A percentile compares a stretch with the other conserved stretches of the same genome.
phyloP scores from a whole-genome alignment of 2,888 invertebrate species.

The Rotaria magnacalcarata region DNA sequence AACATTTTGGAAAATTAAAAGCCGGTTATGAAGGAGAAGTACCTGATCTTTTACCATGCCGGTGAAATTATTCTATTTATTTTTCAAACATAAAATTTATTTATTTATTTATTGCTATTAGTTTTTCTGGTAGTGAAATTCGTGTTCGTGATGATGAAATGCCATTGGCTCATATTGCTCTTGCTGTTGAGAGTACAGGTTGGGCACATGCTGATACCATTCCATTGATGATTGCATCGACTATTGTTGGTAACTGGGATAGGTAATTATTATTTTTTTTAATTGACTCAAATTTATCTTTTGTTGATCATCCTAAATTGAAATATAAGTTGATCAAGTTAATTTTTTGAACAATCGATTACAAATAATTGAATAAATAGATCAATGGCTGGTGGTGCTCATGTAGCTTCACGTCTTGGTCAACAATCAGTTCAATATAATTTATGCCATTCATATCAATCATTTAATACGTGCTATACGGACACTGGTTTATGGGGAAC shows the following conservation, averaged over 20 bases:
- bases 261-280: not conserved
- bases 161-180: conserved; percentile 85
- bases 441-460: conserved; percentile 90
- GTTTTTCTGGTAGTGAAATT: conserved; percentile 65
- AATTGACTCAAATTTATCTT: too few species aligned
- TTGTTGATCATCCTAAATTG: too few species aligned
- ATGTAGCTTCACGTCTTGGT: conserved; percentile 80
- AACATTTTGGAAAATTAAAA: conserved; percentile 66
- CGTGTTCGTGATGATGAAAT: conserved; percentile 85
- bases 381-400: conserved; percentile 84
- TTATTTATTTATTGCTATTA: not conserved
- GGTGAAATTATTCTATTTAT: conserved; percentile 54
- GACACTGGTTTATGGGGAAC: conserved; percentile 88
- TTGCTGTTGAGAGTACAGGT: conserved; percentile 88
- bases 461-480: conserved; percentile 98
- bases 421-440: conserved; percentile 63
- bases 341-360: too few species aligned
- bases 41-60: conserved; percentile 69
- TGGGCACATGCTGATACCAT: conserved; percentile 97
- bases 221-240: conserved; percentile 94
- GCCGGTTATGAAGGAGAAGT: conserved; percentile 64
- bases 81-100: not conserved
- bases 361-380: conserved; percentile 49
- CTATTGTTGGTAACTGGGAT: conserved; percentile 78
- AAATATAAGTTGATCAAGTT: too few species aligned